Conservation (phyloP, 1,140 invertebrate species). For the Xylocopa sonorina region DNA sequence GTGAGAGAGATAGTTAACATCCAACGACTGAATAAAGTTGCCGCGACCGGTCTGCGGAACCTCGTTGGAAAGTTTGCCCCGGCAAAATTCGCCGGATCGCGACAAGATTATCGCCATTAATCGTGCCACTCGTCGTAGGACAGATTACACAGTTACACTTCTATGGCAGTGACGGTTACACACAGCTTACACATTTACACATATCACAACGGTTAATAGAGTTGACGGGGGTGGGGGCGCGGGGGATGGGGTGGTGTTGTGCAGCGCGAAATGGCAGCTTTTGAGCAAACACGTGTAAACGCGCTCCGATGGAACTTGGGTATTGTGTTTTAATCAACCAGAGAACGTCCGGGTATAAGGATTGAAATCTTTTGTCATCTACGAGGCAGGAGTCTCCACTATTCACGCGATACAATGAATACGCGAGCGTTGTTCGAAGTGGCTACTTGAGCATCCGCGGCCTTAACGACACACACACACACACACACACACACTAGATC, state of each 20-base stretch:
- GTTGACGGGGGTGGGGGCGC: no score
- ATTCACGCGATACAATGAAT: background rate
- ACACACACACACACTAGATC: no score
- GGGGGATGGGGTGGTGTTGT: background rate
- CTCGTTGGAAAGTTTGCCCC: slow-evolving; percentile 32
- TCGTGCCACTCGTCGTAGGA: slow-evolving; percentile 41
- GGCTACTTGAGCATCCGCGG: background rate
- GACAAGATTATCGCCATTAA: slow-evolving; percentile 49
- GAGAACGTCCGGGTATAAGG: background rate
- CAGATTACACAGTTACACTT: slow-evolving; percentile 54
- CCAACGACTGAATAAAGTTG: slow-evolving; percentile 35
- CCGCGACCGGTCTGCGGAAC: background rate
- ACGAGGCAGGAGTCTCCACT: background rate
- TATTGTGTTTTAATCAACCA: no score
- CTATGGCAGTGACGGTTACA: slow-evolving; percentile 41
- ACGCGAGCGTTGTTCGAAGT: slow-evolving; percentile 2
- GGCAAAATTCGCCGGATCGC: slow-evolving; percentile 21
- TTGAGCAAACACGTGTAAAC: slow-evolving; percentile 9
- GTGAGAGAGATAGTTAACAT: background rate
- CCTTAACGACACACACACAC: slow-evolving; percentile 19
- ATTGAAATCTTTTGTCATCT: background rate
- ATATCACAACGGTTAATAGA: slow-evolving; percentile 43
- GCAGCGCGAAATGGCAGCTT: slow-evolving; percentile 13
- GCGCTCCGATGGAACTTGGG: no score
- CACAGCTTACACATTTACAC: slow-evolving; percentile 46